Evolutionary conservation across 2,113 vertebrate species (phyloP).

Genomic region (Cacatua alba): DNA sequence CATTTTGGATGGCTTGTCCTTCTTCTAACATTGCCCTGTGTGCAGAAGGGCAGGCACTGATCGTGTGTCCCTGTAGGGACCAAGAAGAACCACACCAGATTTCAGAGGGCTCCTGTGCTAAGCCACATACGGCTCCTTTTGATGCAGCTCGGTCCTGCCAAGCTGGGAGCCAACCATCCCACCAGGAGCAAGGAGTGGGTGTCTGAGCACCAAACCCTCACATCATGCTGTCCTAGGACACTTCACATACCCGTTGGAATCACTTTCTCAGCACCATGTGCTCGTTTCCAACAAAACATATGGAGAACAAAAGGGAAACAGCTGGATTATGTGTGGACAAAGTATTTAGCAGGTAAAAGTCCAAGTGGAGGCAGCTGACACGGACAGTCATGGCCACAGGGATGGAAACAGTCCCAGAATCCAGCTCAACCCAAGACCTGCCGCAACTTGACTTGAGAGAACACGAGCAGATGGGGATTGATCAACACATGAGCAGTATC

Average conservation of each 20-base stretch:
- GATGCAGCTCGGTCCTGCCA: neutral
- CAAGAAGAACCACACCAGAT: neutral
- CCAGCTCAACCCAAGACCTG: neutral
- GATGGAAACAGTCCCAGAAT: neutral
- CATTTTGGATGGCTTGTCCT: neutral
- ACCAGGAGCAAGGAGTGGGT: neutral
- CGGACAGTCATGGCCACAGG: neutral
- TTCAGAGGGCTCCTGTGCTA: neutral
- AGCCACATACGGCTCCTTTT: neutral
- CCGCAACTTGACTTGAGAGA: neutral
- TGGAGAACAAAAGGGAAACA: neutral
- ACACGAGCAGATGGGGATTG: neutral
- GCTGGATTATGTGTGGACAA: neutral
- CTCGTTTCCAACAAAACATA: neutral
- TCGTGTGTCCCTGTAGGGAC: rapidly evolving
- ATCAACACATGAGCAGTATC: neutral
- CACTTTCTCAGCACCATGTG: neutral
- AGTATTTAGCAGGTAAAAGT: neutral
- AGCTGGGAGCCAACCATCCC: neutral
- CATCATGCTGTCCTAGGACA: neutral
- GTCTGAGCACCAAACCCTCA: neutral
- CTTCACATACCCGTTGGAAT: rapidly evolving
- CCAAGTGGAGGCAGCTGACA: neutral
- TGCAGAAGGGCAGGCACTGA: neutral
- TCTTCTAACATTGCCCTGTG: neutral